Conservation (phyloP, 2,113 vertebrate species). For the Ciconia maguari region DNA sequence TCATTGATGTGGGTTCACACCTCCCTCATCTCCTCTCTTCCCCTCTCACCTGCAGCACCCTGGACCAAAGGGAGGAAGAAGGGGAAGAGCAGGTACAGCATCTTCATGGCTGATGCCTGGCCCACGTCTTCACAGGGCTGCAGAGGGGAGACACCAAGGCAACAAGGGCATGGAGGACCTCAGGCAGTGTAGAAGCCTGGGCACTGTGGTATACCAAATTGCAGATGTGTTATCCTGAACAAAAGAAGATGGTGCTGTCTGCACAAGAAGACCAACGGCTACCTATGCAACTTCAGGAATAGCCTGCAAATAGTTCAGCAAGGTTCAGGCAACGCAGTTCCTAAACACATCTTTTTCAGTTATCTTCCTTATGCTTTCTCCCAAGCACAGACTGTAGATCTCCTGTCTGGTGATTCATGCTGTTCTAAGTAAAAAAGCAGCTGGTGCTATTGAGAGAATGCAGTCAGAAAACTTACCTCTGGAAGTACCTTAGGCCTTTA, state of each 20-base stretch:
- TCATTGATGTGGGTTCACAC: neutral
- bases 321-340: neutral
- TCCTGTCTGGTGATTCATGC: neutral
- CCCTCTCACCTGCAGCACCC: neutral
- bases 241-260: neutral
- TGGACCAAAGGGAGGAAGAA: neutral
- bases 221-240: neutral
- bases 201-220: too few species aligned
- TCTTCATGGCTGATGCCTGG: neutral
- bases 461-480: neutral
- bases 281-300: too few species aligned
- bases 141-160: neutral
- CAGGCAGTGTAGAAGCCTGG: neutral
- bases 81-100: neutral
- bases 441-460: neutral
- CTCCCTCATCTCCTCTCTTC: neutral
- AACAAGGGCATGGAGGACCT: neutral
- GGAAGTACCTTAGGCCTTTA: neutral
- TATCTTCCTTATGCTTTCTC: neutral
- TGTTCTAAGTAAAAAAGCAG: neutral
- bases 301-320: neutral
- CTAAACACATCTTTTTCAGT: neutral
- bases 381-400: neutral
- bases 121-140: neutral
- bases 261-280: neutral